A percentile compares a stretch with the other conserved stretches of the same genome.
These are phyloP conservation scores for Neelides sp. DNA, from an alignment of 1,140 invertebrate species.

Conservation along the genomic window DNA sequence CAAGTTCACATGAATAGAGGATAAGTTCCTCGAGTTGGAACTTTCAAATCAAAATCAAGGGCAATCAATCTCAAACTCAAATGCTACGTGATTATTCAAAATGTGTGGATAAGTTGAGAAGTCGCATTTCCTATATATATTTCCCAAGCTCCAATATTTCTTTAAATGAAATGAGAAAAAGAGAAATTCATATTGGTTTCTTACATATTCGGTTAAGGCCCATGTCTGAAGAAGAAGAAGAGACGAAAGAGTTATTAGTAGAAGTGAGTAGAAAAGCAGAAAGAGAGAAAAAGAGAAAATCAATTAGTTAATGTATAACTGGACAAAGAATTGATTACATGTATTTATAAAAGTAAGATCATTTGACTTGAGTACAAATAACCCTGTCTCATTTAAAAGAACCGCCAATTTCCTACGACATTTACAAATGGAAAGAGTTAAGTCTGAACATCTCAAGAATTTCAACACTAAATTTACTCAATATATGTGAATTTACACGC, in stretches of 20 bases:
- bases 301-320: not conserved
- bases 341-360: too few relatives aligned
- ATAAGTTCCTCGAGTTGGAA: not conserved
- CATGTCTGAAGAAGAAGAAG: slow-evolving; percentile 12
- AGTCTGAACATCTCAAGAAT: too few relatives aligned
- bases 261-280: not conserved
- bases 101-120: not conserved
- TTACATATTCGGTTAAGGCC: slow-evolving; percentile 26
- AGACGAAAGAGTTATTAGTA: not conserved
- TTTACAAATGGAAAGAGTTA: too few relatives aligned
- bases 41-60: not conserved
- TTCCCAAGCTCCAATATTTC: too few relatives aligned
- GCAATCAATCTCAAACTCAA: slow-evolving; percentile 8
- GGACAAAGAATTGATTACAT: too few relatives aligned
- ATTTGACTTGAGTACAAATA: too few relatives aligned
- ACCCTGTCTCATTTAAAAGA: too few relatives aligned
- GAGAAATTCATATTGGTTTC: slow-evolving; percentile 27
- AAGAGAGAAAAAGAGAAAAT: not conserved
- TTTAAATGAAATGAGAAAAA: slow-evolving; percentile 35
- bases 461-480: too few relatives aligned
- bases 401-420: too few relatives aligned
- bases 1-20: too few relatives aligned
- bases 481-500: too few relatives aligned
- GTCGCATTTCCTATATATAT: too few relatives aligned
- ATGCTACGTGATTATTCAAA: slow-evolving; percentile 5